A percentile compares a stretch with the other conserved stretches of the same genome.
Evolutionary conservation across 1,140 invertebrate genomes (phyloP).

Genomic region (Hyles vespertilio): DNA sequence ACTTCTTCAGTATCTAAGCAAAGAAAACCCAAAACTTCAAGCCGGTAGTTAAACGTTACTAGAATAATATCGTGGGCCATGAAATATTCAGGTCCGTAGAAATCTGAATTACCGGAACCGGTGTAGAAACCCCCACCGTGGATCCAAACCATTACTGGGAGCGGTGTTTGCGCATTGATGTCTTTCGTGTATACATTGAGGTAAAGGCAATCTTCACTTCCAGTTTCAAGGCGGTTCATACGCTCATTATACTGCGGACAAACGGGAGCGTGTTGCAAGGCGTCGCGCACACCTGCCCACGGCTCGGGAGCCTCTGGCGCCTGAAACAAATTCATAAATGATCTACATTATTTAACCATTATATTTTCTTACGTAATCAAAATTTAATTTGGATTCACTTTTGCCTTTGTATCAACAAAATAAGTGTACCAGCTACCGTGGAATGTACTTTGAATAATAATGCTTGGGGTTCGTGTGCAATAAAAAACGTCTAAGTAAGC

Average conservation of each 20-base stretch:
- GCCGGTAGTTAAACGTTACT: constrained; percentile 81
- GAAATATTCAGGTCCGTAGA: constrained; percentile 79
- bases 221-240: constrained; percentile 46
- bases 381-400: neutral
- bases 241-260: constrained; percentile 71
- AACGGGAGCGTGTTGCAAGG: constrained; percentile 61
- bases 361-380: too few species aligned
- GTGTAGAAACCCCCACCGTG: constrained; percentile 83
- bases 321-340: constrained; percentile 19
- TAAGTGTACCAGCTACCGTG: neutral
- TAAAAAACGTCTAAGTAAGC: constrained; percentile 11
- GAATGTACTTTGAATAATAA: constrained; percentile 17
- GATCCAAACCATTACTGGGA: constrained; percentile 85
- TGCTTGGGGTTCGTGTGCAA: constrained; percentile 8
- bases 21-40: constrained; percentile 77
- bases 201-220: constrained; percentile 83
- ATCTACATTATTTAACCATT: neutral
- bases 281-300: constrained; percentile 73
- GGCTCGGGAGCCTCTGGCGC: constrained; percentile 64
- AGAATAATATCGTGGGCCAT: constrained; percentile 79
- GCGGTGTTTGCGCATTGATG: constrained; percentile 35
- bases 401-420: neutral
- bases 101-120: constrained; percentile 77
- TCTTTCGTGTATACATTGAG: constrained; percentile 82
- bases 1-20: constrained; percentile 70